These are phyloP conservation scores for Lampris incognitus DNA, from an alignment of 2,113 vertebrate genomes.

Conservation along the genomic window DNA sequence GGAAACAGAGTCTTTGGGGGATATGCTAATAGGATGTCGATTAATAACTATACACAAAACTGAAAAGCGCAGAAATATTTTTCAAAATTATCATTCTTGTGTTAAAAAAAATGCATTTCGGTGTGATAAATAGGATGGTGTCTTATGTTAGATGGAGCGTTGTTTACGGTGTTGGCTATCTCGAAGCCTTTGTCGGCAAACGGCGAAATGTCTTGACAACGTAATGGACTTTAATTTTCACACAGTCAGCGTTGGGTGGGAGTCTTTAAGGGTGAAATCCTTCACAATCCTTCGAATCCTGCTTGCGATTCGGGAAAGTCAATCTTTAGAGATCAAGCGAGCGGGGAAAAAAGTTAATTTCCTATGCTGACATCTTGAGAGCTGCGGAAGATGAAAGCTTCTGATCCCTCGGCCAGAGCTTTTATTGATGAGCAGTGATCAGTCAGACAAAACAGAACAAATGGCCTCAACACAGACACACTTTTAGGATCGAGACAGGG, in stretches of 20 bases:
- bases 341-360: constrained; percentile 33
- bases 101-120: neutral
- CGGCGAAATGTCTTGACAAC: neutral
- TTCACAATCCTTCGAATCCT: too few species aligned
- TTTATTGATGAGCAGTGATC: constrained; percentile 59
- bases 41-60: constrained; percentile 43
- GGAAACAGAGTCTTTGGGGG: constrained; percentile 53
- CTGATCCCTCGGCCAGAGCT: constrained; percentile 38
- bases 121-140: too few species aligned
- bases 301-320: constrained; percentile 7
- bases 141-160: constrained; percentile 18
- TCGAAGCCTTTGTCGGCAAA: neutral
- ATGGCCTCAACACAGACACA: neutral
- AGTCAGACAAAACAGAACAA: constrained; percentile 47
- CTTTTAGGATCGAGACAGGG: neutral
- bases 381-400: constrained; percentile 50
- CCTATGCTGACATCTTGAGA: constrained; percentile 49
- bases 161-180: neutral
- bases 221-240: too few species aligned
- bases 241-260: too few species aligned
- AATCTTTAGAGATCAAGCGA: constrained; percentile 12
- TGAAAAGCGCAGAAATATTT: constrained; percentile 43
- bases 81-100: constrained; percentile 31
- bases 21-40: constrained; percentile 60
- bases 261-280: too few species aligned